phyloP scores from a whole-genome alignment of 2,888 invertebrate genomes.

The Drosophila ustulata region DNA sequence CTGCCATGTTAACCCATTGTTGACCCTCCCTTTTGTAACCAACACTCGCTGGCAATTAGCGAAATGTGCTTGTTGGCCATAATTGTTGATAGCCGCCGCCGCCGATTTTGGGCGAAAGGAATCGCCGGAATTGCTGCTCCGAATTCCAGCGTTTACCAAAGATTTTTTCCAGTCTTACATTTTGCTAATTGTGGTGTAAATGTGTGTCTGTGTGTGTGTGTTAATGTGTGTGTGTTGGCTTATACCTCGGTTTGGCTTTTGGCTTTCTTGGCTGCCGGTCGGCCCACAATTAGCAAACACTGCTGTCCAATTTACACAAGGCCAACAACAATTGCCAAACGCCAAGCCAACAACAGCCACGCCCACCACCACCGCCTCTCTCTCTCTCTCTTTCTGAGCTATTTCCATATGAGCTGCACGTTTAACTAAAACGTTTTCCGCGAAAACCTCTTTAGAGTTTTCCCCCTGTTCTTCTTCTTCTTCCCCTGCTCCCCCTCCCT shows the following conservation, averaged over 20 bases:
- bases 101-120: constrained; percentile 10
- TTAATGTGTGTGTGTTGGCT: constrained; percentile 16
- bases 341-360: constrained; percentile 20
- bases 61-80: constrained; percentile 72
- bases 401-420: constrained; percentile 42
- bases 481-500: neutral
- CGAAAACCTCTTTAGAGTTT: constrained; percentile 14
- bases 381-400: neutral
- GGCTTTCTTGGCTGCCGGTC: constrained; percentile 53
- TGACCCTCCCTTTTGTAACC: neutral
- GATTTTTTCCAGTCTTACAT: constrained; percentile 40
- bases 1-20: constrained; percentile 45
- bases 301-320: constrained; percentile 69
- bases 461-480: neutral
- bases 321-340: constrained; percentile 53
- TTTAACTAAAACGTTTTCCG: constrained; percentile 39
- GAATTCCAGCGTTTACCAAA: constrained; percentile 14
- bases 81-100: constrained; percentile 49
- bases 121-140: constrained; percentile 16
- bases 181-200: constrained; percentile 64
- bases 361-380: constrained; percentile 23
- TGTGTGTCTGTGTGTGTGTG: constrained; percentile 12
- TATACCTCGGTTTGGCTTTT: constrained; percentile 17
- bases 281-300: constrained; percentile 67
- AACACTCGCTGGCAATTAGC: constrained; percentile 58